phyloP scores from a whole-genome alignment of 2,888 invertebrate genomes.

The Pollenia labialis region DNA sequence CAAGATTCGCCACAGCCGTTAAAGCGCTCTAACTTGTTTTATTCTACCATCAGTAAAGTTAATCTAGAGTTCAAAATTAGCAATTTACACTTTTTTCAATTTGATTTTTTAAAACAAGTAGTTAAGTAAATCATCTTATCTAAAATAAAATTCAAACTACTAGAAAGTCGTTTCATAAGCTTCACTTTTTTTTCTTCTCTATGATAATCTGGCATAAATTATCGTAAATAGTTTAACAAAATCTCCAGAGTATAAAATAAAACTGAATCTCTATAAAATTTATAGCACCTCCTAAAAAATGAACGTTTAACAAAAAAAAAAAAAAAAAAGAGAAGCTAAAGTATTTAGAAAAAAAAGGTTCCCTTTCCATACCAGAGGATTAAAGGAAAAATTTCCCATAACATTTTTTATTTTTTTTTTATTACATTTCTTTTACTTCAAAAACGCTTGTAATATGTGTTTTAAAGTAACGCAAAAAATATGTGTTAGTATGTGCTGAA shows the following conservation, averaged over 20 bases:
- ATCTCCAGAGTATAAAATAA: conserved; percentile 52
- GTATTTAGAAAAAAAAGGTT: conserved; percentile 34
- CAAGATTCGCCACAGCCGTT: not conserved
- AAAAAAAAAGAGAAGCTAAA: conserved; percentile 1
- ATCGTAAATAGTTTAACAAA: conserved; percentile 64
- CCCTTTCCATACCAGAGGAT: conserved; percentile 11
- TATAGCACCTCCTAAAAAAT: conserved; percentile 53
- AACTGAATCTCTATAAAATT: conserved; percentile 50
- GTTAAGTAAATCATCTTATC: not conserved
- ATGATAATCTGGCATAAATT: conserved; percentile 60
- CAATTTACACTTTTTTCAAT: not conserved
- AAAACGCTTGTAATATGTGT: conserved; percentile 30
- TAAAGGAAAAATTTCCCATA: conserved; percentile 39
- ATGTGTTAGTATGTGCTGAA: not conserved
- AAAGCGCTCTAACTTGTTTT: not conserved
- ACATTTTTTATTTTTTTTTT: conserved; percentile 46
- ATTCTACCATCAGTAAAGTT: too few relatives aligned
- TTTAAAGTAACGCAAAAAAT: conserved; percentile 1
- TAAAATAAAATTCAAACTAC: conserved; percentile 6
- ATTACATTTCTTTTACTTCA: not conserved
- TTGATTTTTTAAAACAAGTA: not conserved
- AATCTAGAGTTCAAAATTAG: not conserved
- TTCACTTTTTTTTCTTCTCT: not conserved
- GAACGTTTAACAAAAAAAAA: conserved; percentile 29
- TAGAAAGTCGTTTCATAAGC: conserved; percentile 15